A percentile compares a stretch with the other conserved stretches of the same genome.
phyloP scores from a whole-genome alignment of 2,888 invertebrate species.

The Lithophane ornitopus region DNA sequence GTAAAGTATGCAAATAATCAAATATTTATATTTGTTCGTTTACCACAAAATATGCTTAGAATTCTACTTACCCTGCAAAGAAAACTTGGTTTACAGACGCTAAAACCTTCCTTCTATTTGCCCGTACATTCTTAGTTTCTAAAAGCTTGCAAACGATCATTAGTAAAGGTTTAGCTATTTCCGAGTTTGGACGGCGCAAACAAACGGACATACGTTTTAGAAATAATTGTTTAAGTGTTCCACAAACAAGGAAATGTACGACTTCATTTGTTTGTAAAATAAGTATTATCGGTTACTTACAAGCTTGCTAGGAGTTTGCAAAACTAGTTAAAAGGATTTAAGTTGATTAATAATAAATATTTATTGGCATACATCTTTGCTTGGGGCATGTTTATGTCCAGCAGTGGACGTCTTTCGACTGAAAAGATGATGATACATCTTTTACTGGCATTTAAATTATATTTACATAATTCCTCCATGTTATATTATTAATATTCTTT shows the following conservation, averaged over 20 bases:
- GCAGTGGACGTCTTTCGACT: not conserved
- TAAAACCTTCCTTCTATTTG: slow-evolving; percentile 39
- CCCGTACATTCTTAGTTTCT: slow-evolving; percentile 25
- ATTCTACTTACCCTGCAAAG: slow-evolving; percentile 23
- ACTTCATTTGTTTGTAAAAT: slow-evolving; percentile 23
- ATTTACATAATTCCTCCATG: not conserved
- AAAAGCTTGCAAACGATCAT: slow-evolving; percentile 57
- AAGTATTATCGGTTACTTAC: not conserved
- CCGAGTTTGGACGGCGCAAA: slow-evolving; percentile 48
- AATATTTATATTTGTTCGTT: slow-evolving; percentile 35
- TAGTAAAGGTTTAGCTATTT: slow-evolving; percentile 47
- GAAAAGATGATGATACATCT: not conserved
- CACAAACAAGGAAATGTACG: slow-evolving; percentile 55
- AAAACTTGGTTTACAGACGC: slow-evolving; percentile 10
- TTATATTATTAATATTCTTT: no score
- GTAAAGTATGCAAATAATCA: slow-evolving; percentile 26
- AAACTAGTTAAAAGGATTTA: not conserved
- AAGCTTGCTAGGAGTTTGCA: no score
- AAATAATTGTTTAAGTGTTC: slow-evolving; percentile 60
- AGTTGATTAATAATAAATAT: not conserved
- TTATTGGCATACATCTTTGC: not conserved
- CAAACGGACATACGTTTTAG: slow-evolving; percentile 53
- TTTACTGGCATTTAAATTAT: not conserved
- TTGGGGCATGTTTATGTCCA: not conserved
- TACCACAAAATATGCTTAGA: slow-evolving; percentile 44